Percentiles rank a stretch among this genome's conserved stretches.
phyloP scores from a whole-genome alignment of 2,888 invertebrate species.

The Morpho helenor region DNA sequence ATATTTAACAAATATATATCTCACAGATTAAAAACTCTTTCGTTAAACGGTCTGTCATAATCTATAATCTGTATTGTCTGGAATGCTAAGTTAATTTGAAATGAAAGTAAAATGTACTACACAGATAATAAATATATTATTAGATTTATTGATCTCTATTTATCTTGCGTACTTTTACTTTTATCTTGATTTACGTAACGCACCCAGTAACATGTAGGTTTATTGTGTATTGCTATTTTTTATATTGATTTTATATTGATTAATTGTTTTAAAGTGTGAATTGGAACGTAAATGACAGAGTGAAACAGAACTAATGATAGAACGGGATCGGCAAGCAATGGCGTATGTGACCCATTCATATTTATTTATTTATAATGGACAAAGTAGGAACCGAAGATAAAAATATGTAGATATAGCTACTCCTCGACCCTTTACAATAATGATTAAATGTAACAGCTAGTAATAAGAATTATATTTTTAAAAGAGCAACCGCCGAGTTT shows the following conservation, averaged over 20 bases:
- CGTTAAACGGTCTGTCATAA: not conserved
- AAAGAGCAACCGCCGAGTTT: no score
- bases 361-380: no score
- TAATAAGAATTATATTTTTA: no score
- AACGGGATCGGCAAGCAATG: no score
- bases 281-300: no score
- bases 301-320: no score
- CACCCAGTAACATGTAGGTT: not conserved
- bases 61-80: conserved; percentile 2
- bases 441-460: no score
- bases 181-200: conserved; percentile 5
- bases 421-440: no score
- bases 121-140: not conserved
- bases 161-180: conserved; percentile 9
- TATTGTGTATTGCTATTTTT: not conserved
- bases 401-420: no score
- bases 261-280: no score
- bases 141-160: conserved; percentile 7
- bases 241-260: no score
- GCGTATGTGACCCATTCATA: not conserved
- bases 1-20: not conserved
- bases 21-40: not conserved
- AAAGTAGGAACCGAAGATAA: no score
- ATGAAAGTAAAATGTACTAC: conserved; percentile 10
- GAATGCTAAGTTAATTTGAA: conserved; percentile 4